Evolutionary conservation across 1,140 invertebrate genomes (phyloP).

Genomic region (Reticulitermes speratus): DNA sequence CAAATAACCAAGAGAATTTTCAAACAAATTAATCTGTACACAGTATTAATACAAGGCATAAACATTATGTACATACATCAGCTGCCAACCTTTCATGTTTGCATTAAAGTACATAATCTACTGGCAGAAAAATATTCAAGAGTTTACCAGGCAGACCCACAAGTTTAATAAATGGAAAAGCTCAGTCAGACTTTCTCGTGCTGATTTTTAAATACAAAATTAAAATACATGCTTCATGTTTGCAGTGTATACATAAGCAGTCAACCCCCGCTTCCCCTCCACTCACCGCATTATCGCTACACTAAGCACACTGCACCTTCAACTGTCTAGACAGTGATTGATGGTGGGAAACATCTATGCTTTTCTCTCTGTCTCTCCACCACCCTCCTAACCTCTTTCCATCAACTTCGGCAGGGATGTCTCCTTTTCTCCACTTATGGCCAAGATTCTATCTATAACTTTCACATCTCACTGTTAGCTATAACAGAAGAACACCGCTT

Average conservation of each 20-base stretch:
- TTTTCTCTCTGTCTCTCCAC: not conserved
- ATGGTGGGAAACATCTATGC: slow-evolving; percentile 3
- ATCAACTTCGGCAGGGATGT: slow-evolving; percentile 3
- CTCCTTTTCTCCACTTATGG: slow-evolving; percentile 6
- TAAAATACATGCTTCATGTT: not conserved
- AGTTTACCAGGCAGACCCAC: too few species aligned
- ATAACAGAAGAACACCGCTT: not conserved
- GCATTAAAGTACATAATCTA: too few species aligned
- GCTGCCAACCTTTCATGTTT: too few species aligned
- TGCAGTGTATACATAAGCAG: not conserved
- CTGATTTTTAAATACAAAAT: not conserved
- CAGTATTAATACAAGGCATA: too few species aligned
- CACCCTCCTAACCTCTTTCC: too few species aligned
- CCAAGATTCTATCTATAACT: slow-evolving; percentile 7
- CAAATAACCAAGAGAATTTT: too few species aligned
- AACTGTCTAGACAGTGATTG: slow-evolving; percentile 3
- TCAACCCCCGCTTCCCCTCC: not conserved
- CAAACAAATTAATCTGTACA: too few species aligned
- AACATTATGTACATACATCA: too few species aligned
- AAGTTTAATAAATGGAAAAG: too few species aligned
- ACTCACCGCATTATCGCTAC: not conserved
- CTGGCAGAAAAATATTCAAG: too few species aligned
- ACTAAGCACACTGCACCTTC: not conserved
- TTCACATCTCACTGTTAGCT: not conserved
- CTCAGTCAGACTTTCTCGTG: too few species aligned